Base-by-base conservation (phyloP, 1,140 invertebrate genomes). In the Drosophila sulfurigaster region DNA sequence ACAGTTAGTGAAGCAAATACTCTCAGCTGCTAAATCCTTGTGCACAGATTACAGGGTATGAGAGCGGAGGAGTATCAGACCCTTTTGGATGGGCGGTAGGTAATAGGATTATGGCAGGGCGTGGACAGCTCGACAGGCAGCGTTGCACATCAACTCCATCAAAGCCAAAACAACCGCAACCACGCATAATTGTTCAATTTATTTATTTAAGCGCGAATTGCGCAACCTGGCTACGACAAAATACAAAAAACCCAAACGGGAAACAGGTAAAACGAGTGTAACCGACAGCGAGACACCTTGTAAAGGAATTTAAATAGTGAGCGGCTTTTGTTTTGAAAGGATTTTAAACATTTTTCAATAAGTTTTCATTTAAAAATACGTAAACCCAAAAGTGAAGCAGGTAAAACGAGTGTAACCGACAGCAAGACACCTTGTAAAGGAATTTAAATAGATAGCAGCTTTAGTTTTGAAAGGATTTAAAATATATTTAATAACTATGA, bases 101-200 rank as follows among this genome's bases (percentile, higher is more conserved):
- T 88, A 87, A 87, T 88, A 87, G 82, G 82, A 88, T 87, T 87
- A 87, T 87, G 82, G 43, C n/a, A 20, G 63, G 51, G n/a, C 25
- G 51, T 70, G 51, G 35, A 38, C 41, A 46, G n/a, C 48, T 10
- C 20, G 2, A 38, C 7, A 11, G 28, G 10, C 20, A 51, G 25
- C 30, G 7, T 10, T 48, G 56, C 35, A 38, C 10, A 25, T 13
- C 20, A 38, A 63, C 85, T 89, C 80, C 81, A 88, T 89, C 85
- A 89, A 88, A 88, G 83, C 83, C 83, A 88, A 88, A 88, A 88
- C 80, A 83, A 88, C 83, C 83, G 85, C 83, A 88, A 88, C 85
- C 82, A 83, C 80, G 83, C 83, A 88, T 88, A 88, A 88, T 88
- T 88, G 83, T 85, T 89, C 85, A 88, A 88, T 88, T 88, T 88